phyloP scores from a whole-genome alignment of 2,888 invertebrate genomes.

The Podabrus alpinus region DNA sequence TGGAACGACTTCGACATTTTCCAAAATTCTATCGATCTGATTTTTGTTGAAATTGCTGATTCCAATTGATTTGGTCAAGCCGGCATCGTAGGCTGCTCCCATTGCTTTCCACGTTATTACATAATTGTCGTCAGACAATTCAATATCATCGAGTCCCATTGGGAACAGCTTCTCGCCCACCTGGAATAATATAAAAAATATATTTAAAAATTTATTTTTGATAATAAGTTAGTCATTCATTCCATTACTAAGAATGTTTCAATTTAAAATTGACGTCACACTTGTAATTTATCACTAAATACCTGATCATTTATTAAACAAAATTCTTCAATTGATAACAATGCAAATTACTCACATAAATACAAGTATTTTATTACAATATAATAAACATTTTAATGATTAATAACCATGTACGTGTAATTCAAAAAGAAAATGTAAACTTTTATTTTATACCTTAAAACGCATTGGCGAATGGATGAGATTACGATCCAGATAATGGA shows the following conservation, averaged over 20 bases:
- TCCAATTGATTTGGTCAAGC: conserved; percentile 78
- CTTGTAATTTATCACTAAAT: background rate
- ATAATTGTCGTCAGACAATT: conserved; percentile 70
- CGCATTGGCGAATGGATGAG: conserved; percentile 92
- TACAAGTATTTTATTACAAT: background rate
- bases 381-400: background rate
- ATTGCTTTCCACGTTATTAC: conserved; percentile 80
- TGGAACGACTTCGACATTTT: conserved; percentile 67
- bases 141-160: conserved; percentile 62
- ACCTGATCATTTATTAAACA: background rate
- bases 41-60: conserved; percentile 84
- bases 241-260: background rate
- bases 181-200: conserved; percentile 55
- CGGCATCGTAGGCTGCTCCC: conserved; percentile 73
- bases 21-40: conserved; percentile 73
- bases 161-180: conserved; percentile 70
- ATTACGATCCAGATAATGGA: conserved; percentile 84
- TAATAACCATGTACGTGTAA: no score
- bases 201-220: no score
- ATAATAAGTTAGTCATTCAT: background rate
- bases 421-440: background rate
- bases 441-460: conserved; percentile 66
- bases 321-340: background rate
- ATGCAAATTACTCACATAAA: background rate
- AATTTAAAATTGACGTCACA: background rate